Evolutionary conservation across 2,113 vertebrate genomes (phyloP), one percentile per base, ranked within the genome.

Genomic region (Tyto alba): DNA sequence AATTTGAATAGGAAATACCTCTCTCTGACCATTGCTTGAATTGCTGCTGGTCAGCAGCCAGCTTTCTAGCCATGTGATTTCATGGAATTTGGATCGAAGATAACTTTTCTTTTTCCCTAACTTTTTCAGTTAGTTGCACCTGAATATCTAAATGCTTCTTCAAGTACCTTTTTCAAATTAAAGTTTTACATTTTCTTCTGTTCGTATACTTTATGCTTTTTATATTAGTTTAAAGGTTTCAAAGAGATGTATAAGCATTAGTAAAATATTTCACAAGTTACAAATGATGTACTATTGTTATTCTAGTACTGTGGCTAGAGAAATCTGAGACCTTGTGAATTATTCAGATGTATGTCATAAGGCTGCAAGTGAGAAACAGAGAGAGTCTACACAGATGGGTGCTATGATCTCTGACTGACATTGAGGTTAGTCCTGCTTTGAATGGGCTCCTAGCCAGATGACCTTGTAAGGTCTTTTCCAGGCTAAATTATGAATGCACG

Each of bases 261-360:
- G 53, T 87, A 45, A 85, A 91, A 23, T 82, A 79, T 79, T 93
- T 89, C 86, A 76, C 77, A 66, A 73, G 57, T 89, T 78, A 45
- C 56, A 87, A 76, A 50, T 80, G 17, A 64, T 22, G n/a, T 85
- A 34, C 57, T 76, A 40, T 67, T 91, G 86, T 85, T 93, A 66
- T 91, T 87, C 80, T 57, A 57, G 62, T 62, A 45, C 5, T 3
- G 71, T 26, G 67, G 53, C 77, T 88, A 34, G 48, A 89, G 96
- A 89, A 95, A 97, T 64, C 69, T 36, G 90, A 95, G 84, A 69
- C 47, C 50, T 79, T 50, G 80, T 95, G 74, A 95, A 94, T 96
- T 94, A 94, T 95, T 97, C 66, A 95, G 41, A 87, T 69, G 23
- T n/a, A 41, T 93, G 74, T 92, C 68, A n/a, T 92, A 87, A 91